Evolutionary conservation across 2,888 invertebrate genomes (phyloP), one percentile per base, ranked within the genome.

Genomic region (Euplagia quadripunctaria): DNA sequence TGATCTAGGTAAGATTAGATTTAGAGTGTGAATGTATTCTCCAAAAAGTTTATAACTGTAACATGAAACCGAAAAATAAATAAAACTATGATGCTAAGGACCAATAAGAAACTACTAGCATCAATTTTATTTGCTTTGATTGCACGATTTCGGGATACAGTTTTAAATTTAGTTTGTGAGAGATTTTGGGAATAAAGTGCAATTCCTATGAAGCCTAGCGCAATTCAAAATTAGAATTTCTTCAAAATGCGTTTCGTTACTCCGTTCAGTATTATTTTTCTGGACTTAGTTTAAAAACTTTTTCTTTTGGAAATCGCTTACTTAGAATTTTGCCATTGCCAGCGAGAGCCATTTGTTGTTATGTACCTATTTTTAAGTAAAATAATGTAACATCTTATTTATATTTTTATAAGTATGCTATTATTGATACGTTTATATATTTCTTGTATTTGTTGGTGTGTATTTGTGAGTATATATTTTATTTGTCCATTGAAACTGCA

Each of bases 1-100:
- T 94, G 94, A 94, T 94, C 81, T 94, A 93, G 91, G 73, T 83
- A 89, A 88, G 87, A 79, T 73, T 88, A 86, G 82, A 64, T 78
- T 82, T 84, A 82, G 63, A 74, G 76, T 81, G 76, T 82, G 75
- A 74, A 64, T 80, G 82, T 78, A 71, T 81, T 78, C 74, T 64
- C 31, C 72, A 75, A 68, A 72, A 68, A 64, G 73, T 65, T 79
- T 72, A 61, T 84, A 64, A 78, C 68, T 71, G 67, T 74, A 64
- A 16, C 46, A 68, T 70, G 61, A 49, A 65, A 68, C 16, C 64
- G n/a, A 51, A 64, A 6, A n/a, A n/a, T 41, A 49, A 49, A 66
- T 14, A n/a, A n/a, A n/a, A n/a, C n/a, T n/a, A n/a, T 43, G 43
- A 43, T 8, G 8, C 5, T 43, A 8, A 43, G 43, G 43, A 43